A percentile compares a stretch with the other conserved stretches of the same genome.
Evolutionary conservation across 2,888 invertebrate species (phyloP).

Genomic region (Erebia ligea): DNA sequence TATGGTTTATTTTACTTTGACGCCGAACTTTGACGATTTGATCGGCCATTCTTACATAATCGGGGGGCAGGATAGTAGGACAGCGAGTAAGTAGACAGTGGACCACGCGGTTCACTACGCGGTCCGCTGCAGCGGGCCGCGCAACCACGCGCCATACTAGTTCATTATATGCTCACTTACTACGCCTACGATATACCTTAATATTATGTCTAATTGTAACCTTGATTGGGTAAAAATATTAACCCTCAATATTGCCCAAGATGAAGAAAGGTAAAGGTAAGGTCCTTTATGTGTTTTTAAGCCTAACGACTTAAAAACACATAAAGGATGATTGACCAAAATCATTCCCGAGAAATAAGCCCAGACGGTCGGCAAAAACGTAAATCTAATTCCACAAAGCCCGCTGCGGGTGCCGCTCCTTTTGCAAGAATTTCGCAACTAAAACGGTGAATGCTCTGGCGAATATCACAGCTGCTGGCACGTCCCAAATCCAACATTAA

Average conservation of each 20-base stretch:
- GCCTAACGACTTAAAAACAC: background rate
- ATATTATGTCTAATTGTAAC: background rate
- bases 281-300: too few relatives aligned
- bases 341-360: slow-evolving; percentile 17
- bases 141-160: too few relatives aligned
- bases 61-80: too few relatives aligned
- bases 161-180: too few relatives aligned
- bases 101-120: too few relatives aligned
- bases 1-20: too few relatives aligned
- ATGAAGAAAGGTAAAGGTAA: background rate
- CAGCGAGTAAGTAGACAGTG: too few relatives aligned
- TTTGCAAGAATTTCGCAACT: slow-evolving; percentile 64
- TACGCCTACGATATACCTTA: too few relatives aligned
- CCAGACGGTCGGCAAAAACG: slow-evolving; percentile 26
- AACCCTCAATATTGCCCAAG: background rate
- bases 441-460: slow-evolving; percentile 67
- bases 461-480: slow-evolving; percentile 57
- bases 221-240: background rate
- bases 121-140: too few relatives aligned
- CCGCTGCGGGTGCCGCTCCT: slow-evolving; percentile 40
- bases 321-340: background rate
- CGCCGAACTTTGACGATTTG: too few relatives aligned
- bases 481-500: slow-evolving; percentile 63
- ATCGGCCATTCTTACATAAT: too few relatives aligned
- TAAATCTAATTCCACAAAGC: slow-evolving; percentile 47